Evolutionary conservation across 1,140 invertebrate genomes (phyloP), one percentile per base, ranked within the genome.

Genomic region (Coenobita brevimanus): DNA sequence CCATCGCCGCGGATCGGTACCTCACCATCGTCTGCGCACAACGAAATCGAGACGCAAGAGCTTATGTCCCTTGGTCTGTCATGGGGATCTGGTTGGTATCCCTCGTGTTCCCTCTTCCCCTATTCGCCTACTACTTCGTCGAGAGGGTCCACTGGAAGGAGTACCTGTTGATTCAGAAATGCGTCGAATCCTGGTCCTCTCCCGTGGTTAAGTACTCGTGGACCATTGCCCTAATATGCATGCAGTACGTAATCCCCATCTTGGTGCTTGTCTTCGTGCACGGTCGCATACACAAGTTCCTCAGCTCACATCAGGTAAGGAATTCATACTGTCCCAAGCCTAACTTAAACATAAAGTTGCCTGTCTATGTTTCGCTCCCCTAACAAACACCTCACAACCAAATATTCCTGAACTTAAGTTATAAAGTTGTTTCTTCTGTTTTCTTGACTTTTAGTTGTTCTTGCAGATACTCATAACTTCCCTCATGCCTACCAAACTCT

Each of bases 1-100:
- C 93, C 24, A 95, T 95, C 30, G 94, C 94, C 1, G 91, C 95
- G 0, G 94, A 95, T 90, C 92, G 94, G n/a, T 94, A 93, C 88
- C 92, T 94, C 90, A 93, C 94, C 17, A 94, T 95, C 90, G 93
- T 94, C 30, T 81, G 78, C 15, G 82, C 82, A 2, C 57, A 81
- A 3, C 62, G 43, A 27, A 84, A 79, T 24, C 67, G 54, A 24
- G 62, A 80, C 10, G 71, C 84, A n/a, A 38, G 76, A 81, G 92
- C 92, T 75, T 89, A 93, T n/a, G 93, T 93, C 2, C 92, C 93
- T 13, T 92, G 92, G 6, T 92, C 93, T 6, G 93, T 94, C 38
- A 91, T 93, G 2, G 90, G 92, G 13, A 94, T 94, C 3, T 95
- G 94, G 94, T 78, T 94, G 17, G 92, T 94, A 64, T 94, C 94